Conservation (phyloP, 2,113 vertebrate species). For the Hipposideros armiger region DNA sequence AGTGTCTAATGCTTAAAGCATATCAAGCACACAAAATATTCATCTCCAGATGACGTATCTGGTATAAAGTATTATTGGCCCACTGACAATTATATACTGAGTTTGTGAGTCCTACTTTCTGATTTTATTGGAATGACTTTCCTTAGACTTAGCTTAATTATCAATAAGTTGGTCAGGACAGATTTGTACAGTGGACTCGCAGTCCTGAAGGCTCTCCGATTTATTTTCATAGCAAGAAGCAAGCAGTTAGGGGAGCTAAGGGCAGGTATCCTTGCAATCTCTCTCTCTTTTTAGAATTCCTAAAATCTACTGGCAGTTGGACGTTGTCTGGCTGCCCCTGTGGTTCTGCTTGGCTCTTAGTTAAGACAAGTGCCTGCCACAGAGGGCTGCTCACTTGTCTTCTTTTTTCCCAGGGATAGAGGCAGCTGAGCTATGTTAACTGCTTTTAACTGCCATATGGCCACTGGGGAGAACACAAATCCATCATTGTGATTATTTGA, state of each 20-base stretch:
- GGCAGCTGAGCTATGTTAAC: neutral
- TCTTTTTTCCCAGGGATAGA: neutral
- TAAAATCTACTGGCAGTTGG: neutral
- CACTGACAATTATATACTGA: neutral
- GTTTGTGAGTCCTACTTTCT: neutral
- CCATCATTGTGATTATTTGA: neutral
- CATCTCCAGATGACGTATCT: neutral
- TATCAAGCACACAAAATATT: neutral
- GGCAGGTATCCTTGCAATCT: neutral
- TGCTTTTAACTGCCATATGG: neutral
- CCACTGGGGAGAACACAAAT: neutral
- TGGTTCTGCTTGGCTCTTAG: neutral
- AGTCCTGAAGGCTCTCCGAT: slow-evolving; percentile 24
- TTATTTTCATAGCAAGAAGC: slow-evolving; percentile 23
- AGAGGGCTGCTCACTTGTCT: neutral
- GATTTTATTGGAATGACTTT: slow-evolving; percentile 36
- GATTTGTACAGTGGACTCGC: neutral
- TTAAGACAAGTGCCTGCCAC: neutral
- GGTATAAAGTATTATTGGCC: neutral
- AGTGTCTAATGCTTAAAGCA: neutral
- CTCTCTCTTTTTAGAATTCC: neutral
- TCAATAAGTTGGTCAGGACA: neutral
- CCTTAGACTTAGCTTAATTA: neutral
- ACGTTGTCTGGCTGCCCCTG: neutral
- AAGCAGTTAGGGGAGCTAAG: neutral